Conservation (phyloP, 1,140 invertebrate species). For the Belonocnema kinseyi region DNA sequence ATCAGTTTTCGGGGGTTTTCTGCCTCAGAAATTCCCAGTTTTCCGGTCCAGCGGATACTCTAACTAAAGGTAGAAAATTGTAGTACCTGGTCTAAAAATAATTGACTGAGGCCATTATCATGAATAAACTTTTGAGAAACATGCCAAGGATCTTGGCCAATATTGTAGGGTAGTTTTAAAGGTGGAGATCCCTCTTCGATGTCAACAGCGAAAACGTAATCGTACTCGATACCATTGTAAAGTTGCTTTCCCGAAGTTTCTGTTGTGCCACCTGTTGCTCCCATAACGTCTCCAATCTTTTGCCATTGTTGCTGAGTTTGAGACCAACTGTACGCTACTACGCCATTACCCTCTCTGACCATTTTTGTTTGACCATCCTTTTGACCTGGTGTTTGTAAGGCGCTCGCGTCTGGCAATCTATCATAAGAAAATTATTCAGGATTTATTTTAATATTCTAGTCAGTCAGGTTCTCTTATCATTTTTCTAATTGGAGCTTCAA, state of each 20-base stretch:
- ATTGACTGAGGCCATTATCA: slow-evolving; percentile 87
- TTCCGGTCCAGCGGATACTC: too few species aligned
- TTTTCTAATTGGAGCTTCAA: too few species aligned
- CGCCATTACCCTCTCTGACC: slow-evolving; percentile 83
- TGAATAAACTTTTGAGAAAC: slow-evolving; percentile 96
- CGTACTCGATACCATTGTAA: slow-evolving; percentile 93
- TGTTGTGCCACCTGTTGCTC: slow-evolving; percentile 82
- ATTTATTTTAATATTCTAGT: slow-evolving; percentile 11
- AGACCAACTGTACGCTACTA: slow-evolving; percentile 89
- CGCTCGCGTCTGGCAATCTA: slow-evolving; percentile 86
- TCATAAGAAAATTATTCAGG: slow-evolving; percentile 41
- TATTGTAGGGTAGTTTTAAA: slow-evolving; percentile 94
- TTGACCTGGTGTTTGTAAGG: slow-evolving; percentile 85
- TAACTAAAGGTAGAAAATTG: not conserved
- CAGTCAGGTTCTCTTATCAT: not conserved
- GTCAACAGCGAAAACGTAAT: slow-evolving; percentile 96
- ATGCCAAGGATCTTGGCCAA: slow-evolving; percentile 90
- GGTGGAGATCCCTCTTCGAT: slow-evolving; percentile 92
- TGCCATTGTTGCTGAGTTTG: slow-evolving; percentile 84
- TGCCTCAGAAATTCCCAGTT: too few species aligned
- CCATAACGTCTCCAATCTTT: slow-evolving; percentile 93
- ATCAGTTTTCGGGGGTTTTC: too few species aligned
- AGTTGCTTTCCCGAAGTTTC: slow-evolving; percentile 83
- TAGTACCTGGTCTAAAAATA: slow-evolving; percentile 91
- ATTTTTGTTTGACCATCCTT: slow-evolving; percentile 92